Base-by-base conservation (phyloP, 2,797 vertebrate species). In the Argentina silus region DNA sequence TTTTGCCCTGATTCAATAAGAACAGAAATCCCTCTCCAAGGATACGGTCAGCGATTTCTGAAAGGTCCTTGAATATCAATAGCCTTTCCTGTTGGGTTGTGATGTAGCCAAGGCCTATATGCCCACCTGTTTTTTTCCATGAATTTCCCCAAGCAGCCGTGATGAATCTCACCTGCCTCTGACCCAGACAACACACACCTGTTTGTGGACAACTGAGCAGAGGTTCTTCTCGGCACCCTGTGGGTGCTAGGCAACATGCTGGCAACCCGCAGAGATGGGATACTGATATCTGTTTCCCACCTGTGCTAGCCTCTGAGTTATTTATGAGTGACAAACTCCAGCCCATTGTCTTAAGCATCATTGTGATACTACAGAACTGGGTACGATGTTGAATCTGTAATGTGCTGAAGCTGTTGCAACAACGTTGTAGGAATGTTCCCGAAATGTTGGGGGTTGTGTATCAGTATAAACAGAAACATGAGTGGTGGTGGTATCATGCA, bases 241-340 rank as follows among this genome's bases (percentile, higher is more conserved):
- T n/a, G 17, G 65, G 36, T 61, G 60, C 43, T 1, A 7, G 42
- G 60, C 48, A 47, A 53, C 36, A 17, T 73, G 11, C 61, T n/a
- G 36, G 36, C 48, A 77, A 71, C n/a, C 42, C 45, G 42, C 45
- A 14, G 57, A 1, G 0, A 53, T 6, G 36, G 17, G 47, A 55
- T 61, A 3, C 19, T 14, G 71, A 72, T 73, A 80, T 71, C 62
- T 19, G 3, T 75, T 80, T 62, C 65, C 57, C 69, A 62, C 53
- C 74, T 68, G 57, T 73, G 69, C 75, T 71, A 67, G 69, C 68
- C 55, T 78, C 43, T 81, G 36, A 86, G 68, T 74, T 77, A 80
- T 75, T 83, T 45, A 83, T 80, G 43, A 76, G 73, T 11, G 59
- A 36, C 64, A 72, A 50, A 71, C 42, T 59, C 21, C 0, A 36